A percentile compares a stretch with the other conserved stretches of the same genome.
phyloP scores from a whole-genome alignment of 2,113 vertebrate genomes.

The Craseonycteris thonglongyai region DNA sequence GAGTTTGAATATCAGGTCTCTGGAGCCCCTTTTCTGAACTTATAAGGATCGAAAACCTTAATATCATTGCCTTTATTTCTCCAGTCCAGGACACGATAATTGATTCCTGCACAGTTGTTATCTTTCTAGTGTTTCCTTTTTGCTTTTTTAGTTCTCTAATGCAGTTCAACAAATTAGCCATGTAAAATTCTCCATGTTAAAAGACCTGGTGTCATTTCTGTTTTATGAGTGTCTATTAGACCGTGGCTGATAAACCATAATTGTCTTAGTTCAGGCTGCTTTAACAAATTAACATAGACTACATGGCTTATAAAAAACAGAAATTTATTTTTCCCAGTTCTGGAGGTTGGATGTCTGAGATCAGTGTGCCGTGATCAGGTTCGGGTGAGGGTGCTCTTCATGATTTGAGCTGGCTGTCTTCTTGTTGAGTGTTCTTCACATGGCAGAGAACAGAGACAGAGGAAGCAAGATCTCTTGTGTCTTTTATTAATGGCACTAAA shows the following conservation, averaged over 20 bases:
- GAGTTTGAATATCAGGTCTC: not conserved
- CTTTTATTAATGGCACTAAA: not conserved
- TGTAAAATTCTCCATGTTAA: not conserved
- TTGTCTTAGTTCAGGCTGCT: not conserved
- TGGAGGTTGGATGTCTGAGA: not conserved
- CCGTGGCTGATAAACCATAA: not conserved
- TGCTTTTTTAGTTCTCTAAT: not conserved
- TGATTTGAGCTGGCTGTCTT: not conserved
- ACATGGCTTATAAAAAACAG: not conserved
- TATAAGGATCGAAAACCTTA: not conserved
- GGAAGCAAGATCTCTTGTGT: not conserved
- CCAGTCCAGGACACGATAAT: not conserved
- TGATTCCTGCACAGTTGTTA: not conserved
- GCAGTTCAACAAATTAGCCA: not conserved
- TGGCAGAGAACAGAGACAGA: not conserved
- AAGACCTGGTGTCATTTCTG: not conserved
- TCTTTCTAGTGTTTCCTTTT: not conserved
- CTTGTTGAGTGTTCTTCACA: not conserved
- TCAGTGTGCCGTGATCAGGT: not conserved
- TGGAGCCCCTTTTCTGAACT: not conserved
- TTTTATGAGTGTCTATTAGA: not conserved
- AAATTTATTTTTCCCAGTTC: not conserved
- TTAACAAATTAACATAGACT: not conserved
- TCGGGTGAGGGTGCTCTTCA: not conserved
- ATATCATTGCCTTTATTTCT: not conserved